Conservation (phyloP, 1,140 invertebrate genomes). For the Physella acuta region DNA sequence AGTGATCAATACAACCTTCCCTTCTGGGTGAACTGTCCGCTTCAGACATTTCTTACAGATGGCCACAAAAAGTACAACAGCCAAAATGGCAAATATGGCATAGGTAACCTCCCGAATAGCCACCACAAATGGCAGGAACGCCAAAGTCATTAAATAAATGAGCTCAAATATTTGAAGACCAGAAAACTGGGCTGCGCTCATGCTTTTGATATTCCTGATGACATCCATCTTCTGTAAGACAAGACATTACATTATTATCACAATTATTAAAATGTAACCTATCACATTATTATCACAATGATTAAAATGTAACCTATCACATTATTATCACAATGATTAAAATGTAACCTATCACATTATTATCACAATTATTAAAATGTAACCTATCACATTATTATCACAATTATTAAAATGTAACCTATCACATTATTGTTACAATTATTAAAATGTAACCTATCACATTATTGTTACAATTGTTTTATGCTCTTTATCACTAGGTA, state of each 20-base stretch:
- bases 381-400: too few species aligned
- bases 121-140: slow-evolving; percentile 34
- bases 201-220: slow-evolving; percentile 15
- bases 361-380: too few species aligned
- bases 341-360: too few species aligned
- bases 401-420: too few species aligned
- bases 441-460: too few species aligned
- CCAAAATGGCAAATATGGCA: slow-evolving; percentile 20
- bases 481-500: too few species aligned
- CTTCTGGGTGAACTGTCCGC: slow-evolving; percentile 23
- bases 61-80: slow-evolving; percentile 8
- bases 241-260: slow-evolving; percentile 1
- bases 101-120: slow-evolving; percentile 27
- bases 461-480: too few species aligned
- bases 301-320: too few species aligned
- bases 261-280: not conserved
- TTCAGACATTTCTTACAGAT: slow-evolving; percentile 13
- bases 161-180: slow-evolving; percentile 33
- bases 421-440: too few species aligned
- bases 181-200: slow-evolving; percentile 29
- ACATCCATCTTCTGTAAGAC: slow-evolving; percentile 15
- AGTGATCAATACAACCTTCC: slow-evolving; percentile 31
- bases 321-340: too few species aligned
- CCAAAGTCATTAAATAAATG: slow-evolving; percentile 29
- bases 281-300: not conserved